Base-by-base conservation (phyloP, 2,113 vertebrate genomes). In the Corythornis cristatus region DNA sequence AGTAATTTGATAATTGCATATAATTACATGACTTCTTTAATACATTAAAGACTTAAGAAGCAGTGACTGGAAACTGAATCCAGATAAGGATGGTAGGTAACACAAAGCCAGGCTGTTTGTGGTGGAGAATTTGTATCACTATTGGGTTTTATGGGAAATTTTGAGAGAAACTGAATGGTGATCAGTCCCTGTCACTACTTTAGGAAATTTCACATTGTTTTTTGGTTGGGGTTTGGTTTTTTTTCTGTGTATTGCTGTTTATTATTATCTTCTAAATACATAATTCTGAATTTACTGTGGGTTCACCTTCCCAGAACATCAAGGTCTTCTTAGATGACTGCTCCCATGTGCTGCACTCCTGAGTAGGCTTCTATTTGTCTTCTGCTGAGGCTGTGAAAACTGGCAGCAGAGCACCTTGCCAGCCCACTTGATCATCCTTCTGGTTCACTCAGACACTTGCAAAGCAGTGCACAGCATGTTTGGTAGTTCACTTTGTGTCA, bases 381-480 rank as follows among this genome's bases (percentile, higher is more conserved):
- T 58, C 61, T 75, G 70, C 65, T 40, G 26, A 25, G n/a, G 15
- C 33, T 74, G 37, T 23, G 29, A 37, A 10, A 68, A 57, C 22
- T 11, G 35, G 51, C 74, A 82, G 46, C 43, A 54, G 28, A 9
- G 26, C 42, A 9, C 28, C 3, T 15, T 21, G 28, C 16, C 46
- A 70, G 9, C 45, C 46, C 42, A 19, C 29, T 23, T 17, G 4
- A 18, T 22, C 14, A 8, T 29, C 54, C 62, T 40, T 18, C 33
- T 12, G 4, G 9, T 15, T 64, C 45, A 11, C 40, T 3, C 19
- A 22, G 60, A 71, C 2, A 4, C 29, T 31, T 51, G 23, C 37
- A 45, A 8, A 80, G 56, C 83, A 53, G 66, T n/a, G 19, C 1
- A 0, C 9, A 58, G 26, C 19, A 3, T 1, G 2, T 40, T 8